These are phyloP conservation scores for Scyliorhinus canicula DNA, from an alignment of 2,797 vertebrate genomes.

Conservation along the genomic window DNA sequence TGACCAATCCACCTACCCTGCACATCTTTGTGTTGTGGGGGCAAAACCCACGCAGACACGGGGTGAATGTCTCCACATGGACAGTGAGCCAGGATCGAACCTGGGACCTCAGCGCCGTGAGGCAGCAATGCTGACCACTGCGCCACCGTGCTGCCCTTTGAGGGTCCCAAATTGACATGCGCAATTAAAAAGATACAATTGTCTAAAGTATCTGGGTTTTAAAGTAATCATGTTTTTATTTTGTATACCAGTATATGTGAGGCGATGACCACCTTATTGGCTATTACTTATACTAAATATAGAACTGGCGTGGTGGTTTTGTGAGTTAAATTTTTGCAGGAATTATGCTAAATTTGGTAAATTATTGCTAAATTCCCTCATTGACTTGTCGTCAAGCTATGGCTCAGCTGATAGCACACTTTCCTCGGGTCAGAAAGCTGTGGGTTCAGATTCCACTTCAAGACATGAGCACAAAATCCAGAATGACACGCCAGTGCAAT, in stretches of 20 bases:
- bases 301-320: background rate
- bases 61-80: no score
- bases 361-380: background rate
- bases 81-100: no score
- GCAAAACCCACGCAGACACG: no score
- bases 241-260: background rate
- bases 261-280: background rate
- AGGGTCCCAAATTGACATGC: no score
- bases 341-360: background rate
- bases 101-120: no score
- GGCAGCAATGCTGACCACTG: no score
- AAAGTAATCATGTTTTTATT: background rate
- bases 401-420: background rate
- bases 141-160: no score
- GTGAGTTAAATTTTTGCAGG: background rate
- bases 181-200: background rate
- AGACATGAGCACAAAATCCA: background rate
- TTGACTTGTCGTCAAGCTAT: background rate
- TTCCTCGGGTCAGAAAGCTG: background rate
- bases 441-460: background rate
- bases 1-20: no score
- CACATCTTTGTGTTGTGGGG: no score
- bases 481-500: background rate
- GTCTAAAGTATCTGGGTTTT: background rate
- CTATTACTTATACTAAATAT: background rate